Conservation (phyloP, 2,797 vertebrate genomes). For the Apogon talboti region DNA sequence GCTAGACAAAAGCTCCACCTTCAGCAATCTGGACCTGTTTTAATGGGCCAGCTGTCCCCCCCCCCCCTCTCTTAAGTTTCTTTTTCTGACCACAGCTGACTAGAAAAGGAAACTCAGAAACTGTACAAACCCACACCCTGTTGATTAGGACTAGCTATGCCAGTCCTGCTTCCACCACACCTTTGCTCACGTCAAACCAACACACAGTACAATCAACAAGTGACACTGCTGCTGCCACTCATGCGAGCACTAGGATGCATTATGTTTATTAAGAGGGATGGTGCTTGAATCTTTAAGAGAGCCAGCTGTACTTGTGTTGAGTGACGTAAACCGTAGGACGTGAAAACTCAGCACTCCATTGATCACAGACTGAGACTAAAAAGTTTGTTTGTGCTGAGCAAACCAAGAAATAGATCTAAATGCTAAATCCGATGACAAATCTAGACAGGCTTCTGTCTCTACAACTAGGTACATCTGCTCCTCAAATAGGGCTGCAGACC, state of each 20-base stretch:
- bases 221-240: slow-evolving; percentile 56
- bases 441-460: neutral
- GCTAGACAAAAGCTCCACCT: slow-evolving; percentile 23
- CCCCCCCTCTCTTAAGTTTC: slow-evolving; percentile 55
- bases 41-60: slow-evolving; percentile 51
- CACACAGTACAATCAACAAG: slow-evolving; percentile 60
- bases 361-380: neutral
- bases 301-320: slow-evolving; percentile 46
- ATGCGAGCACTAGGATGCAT: slow-evolving; percentile 56
- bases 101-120: slow-evolving; percentile 77
- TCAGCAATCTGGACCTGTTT: slow-evolving; percentile 36
- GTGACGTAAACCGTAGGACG: slow-evolving; percentile 12
- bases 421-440: neutral
- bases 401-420: too few species aligned
- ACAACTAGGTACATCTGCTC: neutral
- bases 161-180: slow-evolving; percentile 70
- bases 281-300: slow-evolving; percentile 53
- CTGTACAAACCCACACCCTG: slow-evolving; percentile 68
- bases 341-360: slow-evolving; percentile 30
- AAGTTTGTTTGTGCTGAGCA: neutral
- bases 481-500: neutral
- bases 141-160: slow-evolving; percentile 48
- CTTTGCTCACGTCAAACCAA: slow-evolving; percentile 69
- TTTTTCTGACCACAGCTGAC: slow-evolving; percentile 49
- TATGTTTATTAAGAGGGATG: slow-evolving; percentile 84